Conservation (phyloP, 2,888 invertebrate genomes). For the Mactromeris polynyma region DNA sequence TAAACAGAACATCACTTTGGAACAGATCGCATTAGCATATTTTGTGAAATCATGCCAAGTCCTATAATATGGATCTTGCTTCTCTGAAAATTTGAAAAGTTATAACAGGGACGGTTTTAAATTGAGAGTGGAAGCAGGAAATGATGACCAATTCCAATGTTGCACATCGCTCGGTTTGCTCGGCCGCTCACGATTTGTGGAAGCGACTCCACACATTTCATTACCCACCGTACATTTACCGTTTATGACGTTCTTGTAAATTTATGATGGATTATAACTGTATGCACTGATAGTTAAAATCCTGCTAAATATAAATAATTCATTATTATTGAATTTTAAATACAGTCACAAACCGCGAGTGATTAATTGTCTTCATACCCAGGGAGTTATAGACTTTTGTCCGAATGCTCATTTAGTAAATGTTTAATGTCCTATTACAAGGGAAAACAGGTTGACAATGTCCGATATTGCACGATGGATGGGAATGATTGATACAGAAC, state of each 20-base stretch:
- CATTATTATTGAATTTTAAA: slow-evolving; percentile 16
- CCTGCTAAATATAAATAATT: background rate
- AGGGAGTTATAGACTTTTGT: slow-evolving; percentile 7
- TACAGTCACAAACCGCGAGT: background rate
- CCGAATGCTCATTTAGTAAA: slow-evolving; percentile 9
- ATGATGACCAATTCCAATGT: too few species aligned
- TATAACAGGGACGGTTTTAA: too few species aligned
- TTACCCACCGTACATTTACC: background rate
- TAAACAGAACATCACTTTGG: too few species aligned
- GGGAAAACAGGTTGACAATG: background rate
- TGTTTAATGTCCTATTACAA: slow-evolving; percentile 1
- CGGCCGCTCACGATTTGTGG: too few species aligned
- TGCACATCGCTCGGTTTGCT: too few species aligned
- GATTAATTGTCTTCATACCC: background rate
- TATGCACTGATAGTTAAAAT: background rate
- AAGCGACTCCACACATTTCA: too few species aligned
- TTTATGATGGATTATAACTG: background rate
- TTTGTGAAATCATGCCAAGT: too few species aligned
- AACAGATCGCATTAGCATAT: too few species aligned
- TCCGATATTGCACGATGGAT: background rate
- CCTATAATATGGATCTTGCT: too few species aligned
- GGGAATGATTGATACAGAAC: background rate
- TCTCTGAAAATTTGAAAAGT: too few species aligned
- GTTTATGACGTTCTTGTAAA: background rate
- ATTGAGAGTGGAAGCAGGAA: too few species aligned